A percentile compares a stretch with the other conserved stretches of the same genome.
Conservation (phyloP, 2,113 vertebrate genomes). For the Myodes glareolus region DNA sequence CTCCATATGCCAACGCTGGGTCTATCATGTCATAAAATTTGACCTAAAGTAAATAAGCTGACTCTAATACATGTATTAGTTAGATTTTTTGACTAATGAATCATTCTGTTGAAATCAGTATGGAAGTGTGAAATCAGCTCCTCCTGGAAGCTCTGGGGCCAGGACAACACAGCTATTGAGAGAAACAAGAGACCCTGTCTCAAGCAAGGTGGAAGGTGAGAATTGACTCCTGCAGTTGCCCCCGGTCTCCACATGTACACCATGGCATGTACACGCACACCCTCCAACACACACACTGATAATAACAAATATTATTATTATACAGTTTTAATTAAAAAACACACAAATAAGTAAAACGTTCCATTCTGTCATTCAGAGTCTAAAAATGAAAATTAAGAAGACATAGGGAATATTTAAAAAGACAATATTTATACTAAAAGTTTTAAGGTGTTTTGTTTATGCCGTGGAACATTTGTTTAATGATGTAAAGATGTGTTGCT, state of each 20-base stretch:
- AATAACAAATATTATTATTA: neutral
- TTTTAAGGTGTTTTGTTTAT: too few species aligned
- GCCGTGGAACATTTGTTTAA: too few species aligned
- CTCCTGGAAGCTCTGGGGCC: neutral
- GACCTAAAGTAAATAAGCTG: conserved; percentile 25
- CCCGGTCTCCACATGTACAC: neutral
- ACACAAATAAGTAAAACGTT: neutral
- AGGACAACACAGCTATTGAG: neutral
- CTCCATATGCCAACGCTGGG: neutral
- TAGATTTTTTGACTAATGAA: conserved; percentile 35
- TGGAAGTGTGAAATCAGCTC: neutral
- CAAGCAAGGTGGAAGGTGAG: neutral
- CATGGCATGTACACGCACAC: neutral
- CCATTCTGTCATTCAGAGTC: neutral
- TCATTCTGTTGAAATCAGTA: conserved; percentile 33
- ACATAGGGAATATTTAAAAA: neutral
- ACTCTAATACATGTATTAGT: neutral
- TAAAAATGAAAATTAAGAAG: neutral
- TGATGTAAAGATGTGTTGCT: too few species aligned
- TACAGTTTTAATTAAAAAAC: neutral
- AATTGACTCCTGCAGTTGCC: neutral
- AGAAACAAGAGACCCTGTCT: neutral
- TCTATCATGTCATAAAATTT: conserved; percentile 27
- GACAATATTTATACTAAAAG: neutral
- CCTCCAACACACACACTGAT: neutral